Evolutionary conservation across 2,113 vertebrate genomes (phyloP), one percentile per base, ranked within the genome.

Genomic region (Pterocles gutturalis): DNA sequence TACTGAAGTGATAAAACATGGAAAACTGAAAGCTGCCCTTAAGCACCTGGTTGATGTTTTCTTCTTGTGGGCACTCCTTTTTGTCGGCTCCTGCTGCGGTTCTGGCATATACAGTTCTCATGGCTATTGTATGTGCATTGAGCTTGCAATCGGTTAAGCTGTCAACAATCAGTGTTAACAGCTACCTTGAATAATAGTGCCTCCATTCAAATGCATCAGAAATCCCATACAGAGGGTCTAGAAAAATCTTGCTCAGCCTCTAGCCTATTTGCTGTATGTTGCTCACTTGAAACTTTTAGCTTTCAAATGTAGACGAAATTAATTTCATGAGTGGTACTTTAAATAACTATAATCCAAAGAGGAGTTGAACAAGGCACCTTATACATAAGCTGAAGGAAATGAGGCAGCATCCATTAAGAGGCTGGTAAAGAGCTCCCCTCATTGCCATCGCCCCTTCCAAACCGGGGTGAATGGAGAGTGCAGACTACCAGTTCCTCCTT

Each of bases 11-110:
- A 41, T 36, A n/a, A 90, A 95, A 53, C 20, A 19, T 0, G 43
- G 57, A 88, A 81, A 45, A 66, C 45, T 53, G 24, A 90, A 94
- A 94, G 78, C 65, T 96, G 71, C 88, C 83, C 66, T 84, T 62
- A 86, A 94, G 76, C 57, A 80, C 83, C 73, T 83, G 57, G 62
- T 41, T 80, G 51, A 75, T 73, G 76, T 80, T 94, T 83, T 69
- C 21, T 61, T 93, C 46, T 78, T 64, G n/a, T 80, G 57, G 19
- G 33, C 33, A 25, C 31, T 93, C 31, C 43, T 66, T 57, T 72
- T 70, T 87, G 57, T 77, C 10, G 7, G 41, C 49, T 72, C 34
- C 57, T 90, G 53, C 84, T 94, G 70, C 43, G 89, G 11, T 34
- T 86, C 38, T 60, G 67, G 65, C 71, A 53, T 80, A 17, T 12